phyloP scores from a whole-genome alignment of 2,113 vertebrate species.

The Anarhynchus alexandrinus region DNA sequence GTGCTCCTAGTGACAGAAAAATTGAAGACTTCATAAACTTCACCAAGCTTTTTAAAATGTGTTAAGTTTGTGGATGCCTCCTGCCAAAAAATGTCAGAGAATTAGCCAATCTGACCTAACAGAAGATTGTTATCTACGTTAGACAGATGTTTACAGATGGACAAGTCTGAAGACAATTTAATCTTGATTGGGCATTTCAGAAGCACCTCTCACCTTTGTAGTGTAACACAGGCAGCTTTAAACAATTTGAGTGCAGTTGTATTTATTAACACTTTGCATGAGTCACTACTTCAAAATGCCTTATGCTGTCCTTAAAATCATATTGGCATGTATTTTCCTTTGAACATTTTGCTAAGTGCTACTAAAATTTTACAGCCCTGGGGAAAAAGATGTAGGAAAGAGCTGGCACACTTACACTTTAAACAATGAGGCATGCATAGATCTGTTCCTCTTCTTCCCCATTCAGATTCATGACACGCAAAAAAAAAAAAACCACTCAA shows the following conservation, averaged over 20 bases:
- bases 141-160: neutral
- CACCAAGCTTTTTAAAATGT: neutral
- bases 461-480: neutral
- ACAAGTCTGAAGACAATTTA: neutral
- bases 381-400: conserved; percentile 32
- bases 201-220: conserved; percentile 9
- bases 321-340: conserved; percentile 38
- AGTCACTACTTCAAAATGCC: conserved; percentile 69
- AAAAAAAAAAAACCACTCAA: neutral
- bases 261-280: conserved; percentile 63
- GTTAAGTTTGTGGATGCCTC: neutral
- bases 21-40: neutral
- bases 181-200: conserved; percentile 29
- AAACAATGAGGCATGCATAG: conserved; percentile 52
- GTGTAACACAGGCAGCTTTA: neutral
- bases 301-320: conserved; percentile 59
- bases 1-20: neutral
- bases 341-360: conserved; percentile 56
- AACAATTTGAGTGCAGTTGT: conserved; percentile 33
- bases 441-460: conserved; percentile 21
- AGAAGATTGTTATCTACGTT: neutral
- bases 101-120: neutral
- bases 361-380: conserved; percentile 53
- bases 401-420: conserved; percentile 31
- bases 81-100: neutral